phyloP scores from a whole-genome alignment of 1,140 invertebrate species.

The Aphelenchoides besseyi region DNA sequence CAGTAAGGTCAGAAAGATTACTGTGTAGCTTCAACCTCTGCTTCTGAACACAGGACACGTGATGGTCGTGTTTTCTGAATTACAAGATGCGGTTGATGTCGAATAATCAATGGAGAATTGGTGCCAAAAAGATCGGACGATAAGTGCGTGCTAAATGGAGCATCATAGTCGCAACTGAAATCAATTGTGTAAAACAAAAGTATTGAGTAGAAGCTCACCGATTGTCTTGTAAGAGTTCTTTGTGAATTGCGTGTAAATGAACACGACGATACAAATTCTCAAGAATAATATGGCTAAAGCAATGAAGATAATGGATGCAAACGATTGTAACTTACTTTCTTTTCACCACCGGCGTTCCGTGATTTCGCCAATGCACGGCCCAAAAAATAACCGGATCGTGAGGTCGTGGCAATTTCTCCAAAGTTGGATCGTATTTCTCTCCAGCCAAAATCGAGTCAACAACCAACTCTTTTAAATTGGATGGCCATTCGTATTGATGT shows the following conservation, averaged over 20 bases:
- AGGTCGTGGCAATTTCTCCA: constrained; percentile 51
- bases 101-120: constrained; percentile 43
- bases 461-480: constrained; percentile 40
- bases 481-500: constrained; percentile 8
- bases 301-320: not conserved
- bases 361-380: constrained; percentile 39
- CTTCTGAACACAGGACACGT: constrained; percentile 34
- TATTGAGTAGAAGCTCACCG: constrained; percentile 5
- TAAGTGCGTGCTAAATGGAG: constrained; percentile 39
- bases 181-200: not conserved
- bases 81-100: constrained; percentile 50
- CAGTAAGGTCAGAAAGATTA: constrained; percentile 16
- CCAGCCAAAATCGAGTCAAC: constrained; percentile 54
- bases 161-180: constrained; percentile 51
- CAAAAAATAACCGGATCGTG: constrained; percentile 60
- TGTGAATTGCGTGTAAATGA: constrained; percentile 22
- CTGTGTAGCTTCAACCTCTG: constrained; percentile 38
- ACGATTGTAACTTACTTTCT: constrained; percentile 42
- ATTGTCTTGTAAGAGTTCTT: constrained; percentile 30
- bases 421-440: constrained; percentile 59
- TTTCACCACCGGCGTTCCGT: constrained; percentile 55
- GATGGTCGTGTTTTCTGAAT: constrained; percentile 38
- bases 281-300: constrained; percentile 56
- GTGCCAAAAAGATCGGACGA: constrained; percentile 30
- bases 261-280: constrained; percentile 47